Conservation (phyloP, 2,797 vertebrate genomes). For the Centropyge bicolor region DNA sequence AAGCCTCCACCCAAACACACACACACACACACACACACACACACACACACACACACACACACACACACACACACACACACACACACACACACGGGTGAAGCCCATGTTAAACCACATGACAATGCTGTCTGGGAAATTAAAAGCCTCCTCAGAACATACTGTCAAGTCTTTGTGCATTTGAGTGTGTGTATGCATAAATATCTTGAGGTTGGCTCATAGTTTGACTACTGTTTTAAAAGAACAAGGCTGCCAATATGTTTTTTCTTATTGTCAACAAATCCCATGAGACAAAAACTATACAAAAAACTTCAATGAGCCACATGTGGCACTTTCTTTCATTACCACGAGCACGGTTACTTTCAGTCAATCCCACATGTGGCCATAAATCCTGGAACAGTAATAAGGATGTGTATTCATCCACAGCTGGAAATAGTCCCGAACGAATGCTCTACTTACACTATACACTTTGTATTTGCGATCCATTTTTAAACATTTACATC, state of each 20-base stretch:
- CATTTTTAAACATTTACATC: too few species aligned
- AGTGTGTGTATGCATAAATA: slow-evolving; percentile 2
- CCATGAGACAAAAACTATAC: background rate
- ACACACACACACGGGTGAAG: slow-evolving; percentile 29
- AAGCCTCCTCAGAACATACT: slow-evolving; percentile 30
- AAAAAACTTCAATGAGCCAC: background rate
- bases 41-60: slow-evolving; percentile 36
- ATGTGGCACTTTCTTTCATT: background rate
- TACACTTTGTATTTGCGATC: too few species aligned
- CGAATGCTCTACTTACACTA: background rate
- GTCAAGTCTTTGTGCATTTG: slow-evolving; percentile 4
- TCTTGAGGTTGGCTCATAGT: too few species aligned
- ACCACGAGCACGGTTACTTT: background rate
- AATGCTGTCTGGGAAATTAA: slow-evolving; percentile 49
- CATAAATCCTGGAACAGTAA: background rate
- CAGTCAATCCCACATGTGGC: background rate
- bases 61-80: slow-evolving; percentile 43
- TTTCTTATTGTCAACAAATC: slow-evolving; percentile 16
- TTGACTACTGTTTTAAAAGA: background rate
- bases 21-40: slow-evolving; percentile 4
- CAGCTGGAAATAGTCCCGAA: slow-evolving; percentile 12
- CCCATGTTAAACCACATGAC: slow-evolving; percentile 63
- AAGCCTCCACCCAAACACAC: slow-evolving; percentile 46
- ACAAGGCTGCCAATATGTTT: background rate
- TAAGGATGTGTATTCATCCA: slow-evolving; percentile 4